phyloP scores from a whole-genome alignment of 2,113 vertebrate species.

The Pluvialis apricaria region DNA sequence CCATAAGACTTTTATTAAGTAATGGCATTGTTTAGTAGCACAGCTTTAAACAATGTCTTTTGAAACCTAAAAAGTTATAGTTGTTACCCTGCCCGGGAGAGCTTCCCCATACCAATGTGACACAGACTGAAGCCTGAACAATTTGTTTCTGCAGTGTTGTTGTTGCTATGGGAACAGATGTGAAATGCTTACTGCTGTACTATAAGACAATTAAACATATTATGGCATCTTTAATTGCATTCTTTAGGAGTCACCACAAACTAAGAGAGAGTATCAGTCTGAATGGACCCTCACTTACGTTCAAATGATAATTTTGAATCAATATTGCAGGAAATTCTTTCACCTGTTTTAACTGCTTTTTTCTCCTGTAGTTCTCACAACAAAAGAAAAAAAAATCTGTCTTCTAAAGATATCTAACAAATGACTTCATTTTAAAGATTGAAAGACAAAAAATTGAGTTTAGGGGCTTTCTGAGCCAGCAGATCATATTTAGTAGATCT shows the following conservation, averaged over 20 bases:
- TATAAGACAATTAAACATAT: background rate
- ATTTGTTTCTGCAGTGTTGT: conserved; percentile 48
- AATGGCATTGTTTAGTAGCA: conserved; percentile 3
- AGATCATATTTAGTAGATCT: background rate
- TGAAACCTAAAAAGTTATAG: conserved; percentile 21
- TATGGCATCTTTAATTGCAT: conserved; percentile 16
- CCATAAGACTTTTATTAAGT: background rate
- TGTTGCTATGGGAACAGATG: conserved; percentile 60
- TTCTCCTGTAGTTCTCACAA: background rate
- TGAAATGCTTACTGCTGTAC: background rate
- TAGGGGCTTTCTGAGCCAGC: background rate
- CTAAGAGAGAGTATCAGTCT: background rate
- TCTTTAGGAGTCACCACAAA: background rate
- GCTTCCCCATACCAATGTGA: conserved; percentile 20
- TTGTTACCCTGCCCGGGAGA: conserved; percentile 3
- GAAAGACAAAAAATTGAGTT: background rate
- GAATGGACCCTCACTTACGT: background rate
- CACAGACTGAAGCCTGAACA: background rate
- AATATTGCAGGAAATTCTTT: background rate
- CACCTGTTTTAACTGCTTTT: background rate
- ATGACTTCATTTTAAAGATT: background rate
- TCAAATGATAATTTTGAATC: background rate
- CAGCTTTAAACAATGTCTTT: conserved; percentile 37
- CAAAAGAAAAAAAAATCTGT: background rate
- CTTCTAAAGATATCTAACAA: background rate